Evolutionary conservation across 1,140 invertebrate species (phyloP).

Genomic region (Drosophila melanica): DNA sequence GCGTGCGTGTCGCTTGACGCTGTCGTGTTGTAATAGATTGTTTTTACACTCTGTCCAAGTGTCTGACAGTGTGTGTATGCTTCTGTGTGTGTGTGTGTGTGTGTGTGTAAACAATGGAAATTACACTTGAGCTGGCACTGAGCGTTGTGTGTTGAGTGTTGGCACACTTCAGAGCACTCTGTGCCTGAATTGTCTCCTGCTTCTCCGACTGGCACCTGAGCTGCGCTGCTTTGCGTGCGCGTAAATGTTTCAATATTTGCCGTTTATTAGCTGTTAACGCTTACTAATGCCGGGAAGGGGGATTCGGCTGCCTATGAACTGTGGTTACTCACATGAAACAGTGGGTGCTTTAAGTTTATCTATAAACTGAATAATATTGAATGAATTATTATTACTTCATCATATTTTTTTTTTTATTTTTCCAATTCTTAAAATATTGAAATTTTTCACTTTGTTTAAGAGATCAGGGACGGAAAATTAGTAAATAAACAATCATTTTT

Average conservation of each 20-base stretch:
- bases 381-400: neutral
- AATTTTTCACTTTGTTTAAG: too few species aligned
- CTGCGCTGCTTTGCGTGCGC: constrained; percentile 56
- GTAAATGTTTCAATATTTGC: constrained; percentile 76
- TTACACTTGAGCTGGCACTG: constrained; percentile 70
- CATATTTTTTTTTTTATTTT: too few species aligned
- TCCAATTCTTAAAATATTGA: too few species aligned
- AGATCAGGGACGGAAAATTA: too few species aligned
- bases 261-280: constrained; percentile 68
- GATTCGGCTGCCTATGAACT: too few species aligned
- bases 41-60: constrained; percentile 37
- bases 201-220: constrained; percentile 17
- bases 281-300: neutral
- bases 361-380: neutral
- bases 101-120: constrained; percentile 69
- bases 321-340: neutral
- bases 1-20: constrained; percentile 23
- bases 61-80: constrained; percentile 11
- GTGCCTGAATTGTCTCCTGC: constrained; percentile 23
- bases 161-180: constrained; percentile 59
- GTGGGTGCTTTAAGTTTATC: neutral
- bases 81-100: constrained; percentile 33
- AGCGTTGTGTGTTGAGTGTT: constrained; percentile 47
- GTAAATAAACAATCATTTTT: too few species aligned
- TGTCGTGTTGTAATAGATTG: constrained; percentile 56